Base-by-base conservation (phyloP, 2,113 vertebrate genomes). In the Sardina pilchardus region DNA sequence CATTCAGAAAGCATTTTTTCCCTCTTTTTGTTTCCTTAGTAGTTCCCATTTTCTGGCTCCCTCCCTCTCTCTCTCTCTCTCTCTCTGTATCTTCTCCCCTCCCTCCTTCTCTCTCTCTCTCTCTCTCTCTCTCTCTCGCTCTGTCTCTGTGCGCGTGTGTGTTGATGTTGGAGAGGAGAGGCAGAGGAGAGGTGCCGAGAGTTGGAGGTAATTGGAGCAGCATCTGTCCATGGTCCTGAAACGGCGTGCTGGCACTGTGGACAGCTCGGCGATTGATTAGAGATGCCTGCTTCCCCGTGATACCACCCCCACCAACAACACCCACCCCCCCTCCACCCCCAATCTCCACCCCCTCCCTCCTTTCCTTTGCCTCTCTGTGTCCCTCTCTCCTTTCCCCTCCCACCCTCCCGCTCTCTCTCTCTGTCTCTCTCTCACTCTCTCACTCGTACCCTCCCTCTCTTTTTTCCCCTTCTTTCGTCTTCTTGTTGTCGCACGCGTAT, bases 171-270 rank as follows among this genome's bases (percentile, higher is more conserved):
- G n/a, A 34, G n/a, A 14, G n/a, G 63, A 4, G 63, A 9, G 26
- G 63, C 6, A n/a, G 26, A 10, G 26, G 24, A 71, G 71, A 78
- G 71, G 34, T 78, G 30, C 10, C 2, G 34, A 78, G 71, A 78
- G 71, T 10, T 36, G 12, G 34, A 78, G 71, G 71, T 78, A 78
- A 78, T 36, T 78, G 71, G 71, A 78, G 14, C 71, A 78, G 71
- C 34, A 34, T 89, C 93, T 94, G 89, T 93, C 93, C 94, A n/a
- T 89, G 92, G 94, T 94, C 47, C 92, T 94, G 92, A 93, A 92
- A 85, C 71, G 30, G 71, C 30, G 26, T 34, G 30, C 30, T 78
- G 71, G 30, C 83, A 14, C 24, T 44, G 45, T 67, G 50, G 84
- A 67, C 7, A 80, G 63, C 36, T 16, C 34, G 9, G 84, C 39